A percentile compares a stretch with the other conserved stretches of the same genome.
These are phyloP conservation scores for Lasius platythorax DNA, from an alignment of 2,888 invertebrate species.

Conservation along the genomic window DNA sequence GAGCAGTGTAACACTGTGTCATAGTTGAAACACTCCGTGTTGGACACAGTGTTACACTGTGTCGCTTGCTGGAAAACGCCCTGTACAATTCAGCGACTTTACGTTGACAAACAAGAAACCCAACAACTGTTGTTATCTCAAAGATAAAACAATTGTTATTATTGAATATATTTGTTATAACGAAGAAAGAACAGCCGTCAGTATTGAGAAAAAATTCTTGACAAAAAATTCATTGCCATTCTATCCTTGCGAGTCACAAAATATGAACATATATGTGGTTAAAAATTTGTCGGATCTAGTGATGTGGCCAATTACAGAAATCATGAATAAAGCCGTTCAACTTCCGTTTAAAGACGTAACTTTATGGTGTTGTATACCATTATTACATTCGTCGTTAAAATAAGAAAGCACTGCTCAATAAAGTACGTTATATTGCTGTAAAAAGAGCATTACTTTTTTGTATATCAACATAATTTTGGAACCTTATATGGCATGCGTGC, in stretches of 20 bases:
- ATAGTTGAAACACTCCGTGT: no score
- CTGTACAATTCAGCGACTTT: neutral
- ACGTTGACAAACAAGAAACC: neutral
- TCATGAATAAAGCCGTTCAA: neutral
- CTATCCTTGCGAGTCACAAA: neutral
- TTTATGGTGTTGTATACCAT: neutral
- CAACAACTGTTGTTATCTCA: constrained; percentile 14
- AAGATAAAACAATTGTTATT: neutral
- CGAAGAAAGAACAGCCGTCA: neutral
- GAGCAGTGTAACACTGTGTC: neutral
- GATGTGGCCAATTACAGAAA: neutral
- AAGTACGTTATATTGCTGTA: neutral
- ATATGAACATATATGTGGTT: neutral
- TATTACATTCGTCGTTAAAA: neutral
- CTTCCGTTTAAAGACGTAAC: neutral
- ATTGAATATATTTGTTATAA: constrained; percentile 12
- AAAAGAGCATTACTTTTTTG: neutral
- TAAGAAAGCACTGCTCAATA: neutral
- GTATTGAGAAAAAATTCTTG: neutral
- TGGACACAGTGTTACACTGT: neutral
- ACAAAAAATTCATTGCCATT: neutral
- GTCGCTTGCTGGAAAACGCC: neutral
- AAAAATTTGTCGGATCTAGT: neutral
- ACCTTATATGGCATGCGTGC: no score
- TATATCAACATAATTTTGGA: no score